phyloP scores from a whole-genome alignment of 2,888 invertebrate species.

The Aproaerema taeniolella region DNA sequence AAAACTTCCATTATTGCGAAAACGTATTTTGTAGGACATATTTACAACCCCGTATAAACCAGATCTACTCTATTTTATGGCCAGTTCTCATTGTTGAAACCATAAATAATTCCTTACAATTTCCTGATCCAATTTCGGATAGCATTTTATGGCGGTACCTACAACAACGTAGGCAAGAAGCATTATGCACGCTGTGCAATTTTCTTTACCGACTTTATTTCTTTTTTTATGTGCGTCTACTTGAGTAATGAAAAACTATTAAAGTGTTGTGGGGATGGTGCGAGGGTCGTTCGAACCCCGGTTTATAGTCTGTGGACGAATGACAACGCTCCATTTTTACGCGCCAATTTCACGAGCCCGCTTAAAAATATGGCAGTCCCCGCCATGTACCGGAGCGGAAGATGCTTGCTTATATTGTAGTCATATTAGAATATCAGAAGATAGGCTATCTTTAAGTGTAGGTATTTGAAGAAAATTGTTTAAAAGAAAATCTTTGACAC shows the following conservation, averaged over 20 bases:
- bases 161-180: constrained; percentile 36
- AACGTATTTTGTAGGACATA: too few relatives aligned
- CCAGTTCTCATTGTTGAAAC: constrained; percentile 26
- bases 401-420: too few relatives aligned
- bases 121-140: constrained; percentile 50
- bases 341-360: constrained; percentile 57
- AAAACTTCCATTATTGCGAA: too few relatives aligned
- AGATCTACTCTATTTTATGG: constrained; percentile 7
- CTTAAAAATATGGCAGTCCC: constrained; percentile 58
- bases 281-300: constrained; percentile 64
- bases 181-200: constrained; percentile 71
- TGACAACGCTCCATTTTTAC: constrained; percentile 58
- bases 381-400: constrained; percentile 35
- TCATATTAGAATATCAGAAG: too few relatives aligned
- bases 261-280: constrained; percentile 64
- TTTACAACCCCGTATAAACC: constrained; percentile 18
- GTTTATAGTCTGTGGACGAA: constrained; percentile 62
- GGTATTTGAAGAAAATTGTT: too few relatives aligned
- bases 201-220: constrained; percentile 66
- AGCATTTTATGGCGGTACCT: constrained; percentile 43
- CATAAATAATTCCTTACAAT: constrained; percentile 50
- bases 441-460: too few relatives aligned
- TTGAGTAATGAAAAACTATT: constrained; percentile 76
- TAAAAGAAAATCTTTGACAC: too few relatives aligned
- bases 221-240: constrained; percentile 66